Conservation (phyloP, 2,113 vertebrate genomes). For the Geothlypis trichas region DNA sequence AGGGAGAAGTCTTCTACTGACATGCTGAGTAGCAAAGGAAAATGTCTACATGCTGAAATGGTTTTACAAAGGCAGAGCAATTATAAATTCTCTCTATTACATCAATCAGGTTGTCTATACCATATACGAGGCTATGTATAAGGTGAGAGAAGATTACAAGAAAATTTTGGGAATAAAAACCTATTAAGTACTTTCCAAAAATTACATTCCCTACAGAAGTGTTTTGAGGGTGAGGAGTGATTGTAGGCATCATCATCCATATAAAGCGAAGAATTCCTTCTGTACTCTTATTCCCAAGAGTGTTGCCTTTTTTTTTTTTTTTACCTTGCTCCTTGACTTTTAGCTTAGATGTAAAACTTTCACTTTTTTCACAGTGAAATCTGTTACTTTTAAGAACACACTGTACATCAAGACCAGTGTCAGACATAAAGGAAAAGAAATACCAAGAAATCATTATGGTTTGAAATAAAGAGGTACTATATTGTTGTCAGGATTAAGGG, state of each 20-base stretch:
- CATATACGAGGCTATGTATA: background rate
- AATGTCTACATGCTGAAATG: background rate
- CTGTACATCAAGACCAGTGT: background rate
- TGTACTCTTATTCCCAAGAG: background rate
- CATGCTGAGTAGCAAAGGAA: background rate
- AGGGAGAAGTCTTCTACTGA: background rate
- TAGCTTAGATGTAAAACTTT: background rate
- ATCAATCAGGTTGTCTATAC: background rate
- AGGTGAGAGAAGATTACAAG: background rate
- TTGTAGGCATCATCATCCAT: background rate
- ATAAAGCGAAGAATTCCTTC: background rate
- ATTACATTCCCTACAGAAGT: background rate
- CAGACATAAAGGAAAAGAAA: background rate
- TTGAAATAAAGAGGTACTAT: background rate
- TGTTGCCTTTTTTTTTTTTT: background rate
- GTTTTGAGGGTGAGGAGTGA: background rate
- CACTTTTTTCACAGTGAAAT: background rate
- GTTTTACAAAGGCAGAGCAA: background rate
- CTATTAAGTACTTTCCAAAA: background rate
- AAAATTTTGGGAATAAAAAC: background rate
- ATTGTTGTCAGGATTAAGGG: background rate
- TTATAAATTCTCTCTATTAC: background rate
- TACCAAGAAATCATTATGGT: background rate
- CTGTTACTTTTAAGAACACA: background rate
- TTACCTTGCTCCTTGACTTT: background rate